Conservation (phyloP, 2,113 vertebrate genomes). For the Psittacula cyanocephala region DNA sequence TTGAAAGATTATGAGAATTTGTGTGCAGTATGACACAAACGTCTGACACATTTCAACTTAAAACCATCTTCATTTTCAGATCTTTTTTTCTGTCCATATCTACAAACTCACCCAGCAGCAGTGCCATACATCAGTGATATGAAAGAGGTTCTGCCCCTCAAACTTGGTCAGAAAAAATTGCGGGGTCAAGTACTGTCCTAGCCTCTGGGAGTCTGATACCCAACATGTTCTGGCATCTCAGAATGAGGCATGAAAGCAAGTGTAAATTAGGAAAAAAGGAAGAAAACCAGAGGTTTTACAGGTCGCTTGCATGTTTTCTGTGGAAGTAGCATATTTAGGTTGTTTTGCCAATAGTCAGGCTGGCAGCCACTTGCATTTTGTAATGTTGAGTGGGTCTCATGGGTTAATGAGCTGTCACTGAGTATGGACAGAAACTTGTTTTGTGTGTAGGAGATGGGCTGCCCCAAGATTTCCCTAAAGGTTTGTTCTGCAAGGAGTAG, state of each 20-base stretch:
- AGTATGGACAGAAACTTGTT: background rate
- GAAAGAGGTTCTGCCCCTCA: background rate
- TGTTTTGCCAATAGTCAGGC: background rate
- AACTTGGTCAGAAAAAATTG: background rate
- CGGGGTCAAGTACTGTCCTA: background rate
- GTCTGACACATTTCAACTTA: background rate
- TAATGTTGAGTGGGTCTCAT: rapidly evolving
- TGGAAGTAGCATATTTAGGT: background rate
- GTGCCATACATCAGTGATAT: rapidly evolving
- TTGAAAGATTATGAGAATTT: background rate
- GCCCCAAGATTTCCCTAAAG: background rate
- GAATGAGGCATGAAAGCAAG: background rate
- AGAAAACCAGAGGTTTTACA: background rate
- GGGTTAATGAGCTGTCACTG: background rate
- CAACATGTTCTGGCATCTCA: background rate
- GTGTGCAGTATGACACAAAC: background rate
- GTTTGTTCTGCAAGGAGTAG: background rate
- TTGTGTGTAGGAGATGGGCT: background rate
- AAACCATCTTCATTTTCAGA: background rate
- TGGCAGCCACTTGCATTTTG: background rate
- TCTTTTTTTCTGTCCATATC: background rate
- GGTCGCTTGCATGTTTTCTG: background rate
- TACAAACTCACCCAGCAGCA: background rate
- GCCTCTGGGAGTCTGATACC: background rate
- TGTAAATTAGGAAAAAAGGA: background rate